Conservation (phyloP, 2,797 vertebrate species). For the Propithecus perrieri region DNA sequence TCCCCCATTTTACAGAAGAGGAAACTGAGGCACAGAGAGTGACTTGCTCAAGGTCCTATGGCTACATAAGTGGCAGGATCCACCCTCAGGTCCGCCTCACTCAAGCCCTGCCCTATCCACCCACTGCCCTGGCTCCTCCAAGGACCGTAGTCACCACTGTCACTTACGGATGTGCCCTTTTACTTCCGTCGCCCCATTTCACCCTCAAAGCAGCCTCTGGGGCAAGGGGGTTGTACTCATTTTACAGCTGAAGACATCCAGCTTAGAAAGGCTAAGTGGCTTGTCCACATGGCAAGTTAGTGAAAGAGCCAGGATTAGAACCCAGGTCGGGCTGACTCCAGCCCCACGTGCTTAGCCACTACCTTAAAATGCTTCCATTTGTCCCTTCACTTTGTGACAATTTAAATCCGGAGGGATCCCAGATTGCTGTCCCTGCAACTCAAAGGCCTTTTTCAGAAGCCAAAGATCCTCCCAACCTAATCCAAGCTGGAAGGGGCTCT, state of each 20-base stretch:
- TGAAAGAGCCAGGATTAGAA: neutral
- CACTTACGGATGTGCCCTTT: fast-evolving
- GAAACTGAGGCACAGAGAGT: neutral
- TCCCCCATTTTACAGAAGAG: neutral
- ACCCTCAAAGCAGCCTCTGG: neutral
- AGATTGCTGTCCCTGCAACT: fast-evolving
- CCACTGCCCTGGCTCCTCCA: neutral
- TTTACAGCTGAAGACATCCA: neutral
- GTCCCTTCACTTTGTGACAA: neutral
- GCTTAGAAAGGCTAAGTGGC: neutral
- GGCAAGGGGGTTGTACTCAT: fast-evolving
- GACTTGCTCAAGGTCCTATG: fast-evolving
- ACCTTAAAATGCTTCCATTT: neutral
- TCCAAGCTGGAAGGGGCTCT: neutral
- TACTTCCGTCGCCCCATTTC: fast-evolving
- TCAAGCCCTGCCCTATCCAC: neutral
- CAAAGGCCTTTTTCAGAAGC: neutral
- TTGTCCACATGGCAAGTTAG: neutral
- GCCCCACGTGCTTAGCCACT: fast-evolving
- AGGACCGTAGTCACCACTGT: fast-evolving
- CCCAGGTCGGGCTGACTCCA: neutral
- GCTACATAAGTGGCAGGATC: neutral
- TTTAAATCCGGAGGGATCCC: neutral
- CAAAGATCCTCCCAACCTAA: neutral
- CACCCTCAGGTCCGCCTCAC: neutral